A percentile compares a stretch with the other conserved stretches of the same genome.
Evolutionary conservation across 1,140 invertebrate species (phyloP).

Genomic region (Dreissena polymorpha): DNA sequence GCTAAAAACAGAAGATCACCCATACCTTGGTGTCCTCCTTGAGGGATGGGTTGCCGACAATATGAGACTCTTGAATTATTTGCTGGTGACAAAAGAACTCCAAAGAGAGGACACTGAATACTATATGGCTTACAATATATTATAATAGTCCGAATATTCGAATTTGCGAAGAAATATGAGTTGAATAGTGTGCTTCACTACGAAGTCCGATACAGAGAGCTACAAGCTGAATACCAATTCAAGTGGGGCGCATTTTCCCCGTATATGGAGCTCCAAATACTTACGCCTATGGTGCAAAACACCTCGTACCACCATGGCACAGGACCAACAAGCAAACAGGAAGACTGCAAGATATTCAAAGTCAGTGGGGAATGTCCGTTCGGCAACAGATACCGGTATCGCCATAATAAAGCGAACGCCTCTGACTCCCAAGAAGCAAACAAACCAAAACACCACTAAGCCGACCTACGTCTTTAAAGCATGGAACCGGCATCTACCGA

Average conservation of each 20-base stretch:
- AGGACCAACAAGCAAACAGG: not conserved
- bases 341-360: not conserved
- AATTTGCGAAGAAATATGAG: not conserved
- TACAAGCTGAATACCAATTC: constrained; percentile 1
- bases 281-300: not conserved
- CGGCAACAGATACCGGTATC: not conserved
- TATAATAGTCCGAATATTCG: not conserved
- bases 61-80: not conserved
- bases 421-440: not conserved
- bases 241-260: not conserved
- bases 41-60: not conserved
- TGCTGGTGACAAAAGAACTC: not conserved
- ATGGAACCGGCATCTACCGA: not conserved
- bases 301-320: not conserved
- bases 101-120: not conserved
- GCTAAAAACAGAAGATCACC: not conserved
- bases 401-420: not conserved
- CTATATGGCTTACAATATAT: not conserved
- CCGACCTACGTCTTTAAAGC: constrained; percentile 2
- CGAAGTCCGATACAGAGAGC: not conserved
- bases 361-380: not conserved
- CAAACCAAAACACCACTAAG: not conserved
- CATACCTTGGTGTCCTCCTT: not conserved
- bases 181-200: not conserved
- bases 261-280: not conserved